These are phyloP conservation scores for Pristionchus exspectatus DNA, from an alignment of 2,888 invertebrate species.

Conservation along the genomic window DNA sequence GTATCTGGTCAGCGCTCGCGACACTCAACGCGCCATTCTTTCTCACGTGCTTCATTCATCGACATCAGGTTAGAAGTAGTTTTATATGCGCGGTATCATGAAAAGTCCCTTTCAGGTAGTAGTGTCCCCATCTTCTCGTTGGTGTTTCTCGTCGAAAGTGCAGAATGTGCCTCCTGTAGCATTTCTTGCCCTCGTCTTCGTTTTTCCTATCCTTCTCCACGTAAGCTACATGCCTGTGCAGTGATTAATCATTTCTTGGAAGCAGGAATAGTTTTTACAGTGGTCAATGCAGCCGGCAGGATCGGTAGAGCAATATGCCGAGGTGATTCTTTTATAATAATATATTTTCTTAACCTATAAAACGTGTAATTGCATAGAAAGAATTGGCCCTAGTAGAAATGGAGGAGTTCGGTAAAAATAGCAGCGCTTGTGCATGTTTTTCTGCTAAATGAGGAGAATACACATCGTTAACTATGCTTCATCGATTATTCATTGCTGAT, in stretches of 20 bases:
- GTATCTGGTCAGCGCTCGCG: background rate
- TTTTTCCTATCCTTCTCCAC: background rate
- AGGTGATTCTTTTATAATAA: background rate
- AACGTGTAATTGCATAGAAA: no score
- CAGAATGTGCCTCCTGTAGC: background rate
- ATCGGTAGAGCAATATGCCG: background rate
- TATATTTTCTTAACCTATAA: no score
- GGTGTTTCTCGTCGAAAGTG: background rate
- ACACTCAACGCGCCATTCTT: background rate
- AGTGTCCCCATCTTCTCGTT: background rate
- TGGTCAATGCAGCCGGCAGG: background rate
- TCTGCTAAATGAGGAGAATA: background rate
- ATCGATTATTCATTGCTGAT: no score
- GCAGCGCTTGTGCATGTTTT: background rate
- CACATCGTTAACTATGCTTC: background rate
- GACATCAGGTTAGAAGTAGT: background rate
- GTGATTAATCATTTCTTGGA: background rate
- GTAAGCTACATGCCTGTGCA: background rate
- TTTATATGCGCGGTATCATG: background rate
- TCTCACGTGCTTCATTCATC: conserved; percentile 2
- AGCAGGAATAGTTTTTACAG: background rate
- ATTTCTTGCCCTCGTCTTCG: background rate
- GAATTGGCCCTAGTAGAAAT: no score
- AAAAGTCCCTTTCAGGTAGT: background rate
- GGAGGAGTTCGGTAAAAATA: no score